These are phyloP conservation scores for Torymus auratus DNA, from an alignment of 2,888 invertebrate species.

Conservation along the genomic window DNA sequence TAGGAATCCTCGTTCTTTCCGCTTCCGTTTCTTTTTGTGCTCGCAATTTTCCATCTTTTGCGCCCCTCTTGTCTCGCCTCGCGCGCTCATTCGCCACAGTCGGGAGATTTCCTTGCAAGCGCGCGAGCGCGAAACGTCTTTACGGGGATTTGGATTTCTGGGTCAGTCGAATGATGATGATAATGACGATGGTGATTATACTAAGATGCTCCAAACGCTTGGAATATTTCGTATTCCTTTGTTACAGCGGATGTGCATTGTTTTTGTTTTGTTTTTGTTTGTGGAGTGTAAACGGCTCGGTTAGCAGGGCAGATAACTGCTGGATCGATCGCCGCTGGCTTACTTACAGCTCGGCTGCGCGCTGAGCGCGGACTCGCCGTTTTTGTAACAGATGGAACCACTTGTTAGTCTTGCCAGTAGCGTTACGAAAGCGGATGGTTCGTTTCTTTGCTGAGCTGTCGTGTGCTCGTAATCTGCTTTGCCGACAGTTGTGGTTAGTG, in stretches of 20 bases:
- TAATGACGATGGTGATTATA: background rate
- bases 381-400: constrained; percentile 49
- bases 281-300: background rate
- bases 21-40: constrained; percentile 13
- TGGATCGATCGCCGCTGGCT: constrained; percentile 4
- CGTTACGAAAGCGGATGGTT: background rate
- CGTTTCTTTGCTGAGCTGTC: constrained; percentile 7
- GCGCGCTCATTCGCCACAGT: background rate
- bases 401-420: constrained; percentile 9
- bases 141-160: constrained; percentile 28
- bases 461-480: constrained; percentile 3
- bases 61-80: background rate
- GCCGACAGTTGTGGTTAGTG: background rate
- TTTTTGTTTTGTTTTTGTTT: background rate
- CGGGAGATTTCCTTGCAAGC: too few relatives aligned
- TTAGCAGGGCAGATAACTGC: background rate
- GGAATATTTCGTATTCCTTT: too few relatives aligned
- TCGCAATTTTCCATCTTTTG: background rate
- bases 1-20: constrained; percentile 20
- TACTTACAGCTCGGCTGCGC: too few relatives aligned
- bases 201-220: background rate
- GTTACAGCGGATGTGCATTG: background rate
- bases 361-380: background rate
- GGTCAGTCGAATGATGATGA: constrained; percentile 22
- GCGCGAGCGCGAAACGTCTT: too few relatives aligned